Conservation (phyloP, 1,140 invertebrate species). For the Zelostemma sp. region DNA sequence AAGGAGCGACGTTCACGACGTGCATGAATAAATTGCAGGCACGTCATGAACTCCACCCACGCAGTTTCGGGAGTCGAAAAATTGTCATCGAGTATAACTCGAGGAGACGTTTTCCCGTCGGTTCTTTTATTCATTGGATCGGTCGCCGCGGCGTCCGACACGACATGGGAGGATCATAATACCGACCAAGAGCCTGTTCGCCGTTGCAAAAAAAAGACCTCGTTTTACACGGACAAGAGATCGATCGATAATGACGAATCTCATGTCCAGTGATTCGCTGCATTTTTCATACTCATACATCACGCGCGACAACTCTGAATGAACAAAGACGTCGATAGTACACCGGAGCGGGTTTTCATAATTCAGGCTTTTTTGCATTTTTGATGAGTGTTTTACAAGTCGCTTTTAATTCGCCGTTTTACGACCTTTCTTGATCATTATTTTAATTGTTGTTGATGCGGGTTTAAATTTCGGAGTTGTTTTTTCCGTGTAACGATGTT, state of each 20-base stretch:
- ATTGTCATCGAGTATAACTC: not conserved
- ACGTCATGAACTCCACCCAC: not conserved
- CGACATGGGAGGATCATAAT: slow-evolving; percentile 8
- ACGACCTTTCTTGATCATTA: too few species aligned
- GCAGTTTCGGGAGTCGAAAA: not conserved
- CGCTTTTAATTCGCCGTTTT: slow-evolving; percentile 8
- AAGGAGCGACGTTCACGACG: not conserved
- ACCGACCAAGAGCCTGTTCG: not conserved
- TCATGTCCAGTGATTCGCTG: not conserved
- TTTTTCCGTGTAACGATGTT: too few species aligned
- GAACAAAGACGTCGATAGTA: slow-evolving; percentile 4
- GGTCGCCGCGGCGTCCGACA: not conserved
- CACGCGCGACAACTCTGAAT: not conserved
- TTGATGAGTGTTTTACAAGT: slow-evolving; percentile 21
- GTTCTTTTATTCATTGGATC: slow-evolving; percentile 10
- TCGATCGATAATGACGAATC: slow-evolving; percentile 13
- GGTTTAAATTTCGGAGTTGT: too few species aligned
- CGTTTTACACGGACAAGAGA: not conserved
- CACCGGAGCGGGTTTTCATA: not conserved
- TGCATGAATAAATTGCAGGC: not conserved
- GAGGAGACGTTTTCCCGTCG: not conserved
- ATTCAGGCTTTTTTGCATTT: slow-evolving; percentile 10
- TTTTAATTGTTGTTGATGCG: too few species aligned
- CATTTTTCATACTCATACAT: slow-evolving; percentile 2
- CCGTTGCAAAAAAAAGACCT: not conserved